A percentile compares a stretch with the other conserved stretches of the same genome.
Conservation (phyloP, 2,888 invertebrate genomes). For the Andrena hattorfiana region DNA sequence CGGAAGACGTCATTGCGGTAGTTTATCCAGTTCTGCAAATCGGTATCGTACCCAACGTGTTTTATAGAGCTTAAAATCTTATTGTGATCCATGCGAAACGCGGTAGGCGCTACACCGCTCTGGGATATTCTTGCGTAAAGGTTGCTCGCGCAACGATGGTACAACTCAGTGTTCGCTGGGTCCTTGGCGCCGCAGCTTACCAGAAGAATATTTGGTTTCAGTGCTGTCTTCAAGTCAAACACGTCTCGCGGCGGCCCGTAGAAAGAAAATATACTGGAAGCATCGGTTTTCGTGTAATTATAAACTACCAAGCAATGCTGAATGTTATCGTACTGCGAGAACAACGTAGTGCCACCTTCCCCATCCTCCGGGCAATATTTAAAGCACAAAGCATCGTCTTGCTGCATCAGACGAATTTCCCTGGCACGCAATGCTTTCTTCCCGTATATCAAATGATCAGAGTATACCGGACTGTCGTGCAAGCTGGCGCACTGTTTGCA, state of each 20-base stretch:
- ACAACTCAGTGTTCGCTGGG: conserved; percentile 69
- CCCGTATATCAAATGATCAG: conserved; percentile 78
- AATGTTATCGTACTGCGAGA: conserved; percentile 44
- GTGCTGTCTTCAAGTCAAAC: conserved; percentile 68
- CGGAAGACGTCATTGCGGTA: conserved; percentile 64
- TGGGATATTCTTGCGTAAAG: conserved; percentile 75
- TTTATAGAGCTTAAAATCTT: conserved; percentile 63
- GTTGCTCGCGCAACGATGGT: conserved; percentile 71
- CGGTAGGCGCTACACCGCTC: conserved; percentile 67
- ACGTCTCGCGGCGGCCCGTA: conserved; percentile 58
- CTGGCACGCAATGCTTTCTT: conserved; percentile 72
- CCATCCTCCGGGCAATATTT: conserved; percentile 40
- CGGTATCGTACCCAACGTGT: conserved; percentile 68
- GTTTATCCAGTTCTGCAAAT: conserved; percentile 72
- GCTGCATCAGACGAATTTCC: conserved; percentile 73
- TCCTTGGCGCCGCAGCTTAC: conserved; percentile 41
- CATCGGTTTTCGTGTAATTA: conserved; percentile 73
- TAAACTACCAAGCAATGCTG: conserved; percentile 78
- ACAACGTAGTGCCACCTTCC: conserved; percentile 17
- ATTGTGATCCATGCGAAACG: conserved; percentile 60
- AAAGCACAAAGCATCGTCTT: conserved; percentile 72
- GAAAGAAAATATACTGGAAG: conserved; percentile 76
- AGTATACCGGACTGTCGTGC: conserved; percentile 78
- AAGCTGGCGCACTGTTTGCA: conserved; percentile 74
- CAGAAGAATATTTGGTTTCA: conserved; percentile 72